phyloP scores from a whole-genome alignment of 2,888 invertebrate genomes.

The Ophioninae sp. region DNA sequence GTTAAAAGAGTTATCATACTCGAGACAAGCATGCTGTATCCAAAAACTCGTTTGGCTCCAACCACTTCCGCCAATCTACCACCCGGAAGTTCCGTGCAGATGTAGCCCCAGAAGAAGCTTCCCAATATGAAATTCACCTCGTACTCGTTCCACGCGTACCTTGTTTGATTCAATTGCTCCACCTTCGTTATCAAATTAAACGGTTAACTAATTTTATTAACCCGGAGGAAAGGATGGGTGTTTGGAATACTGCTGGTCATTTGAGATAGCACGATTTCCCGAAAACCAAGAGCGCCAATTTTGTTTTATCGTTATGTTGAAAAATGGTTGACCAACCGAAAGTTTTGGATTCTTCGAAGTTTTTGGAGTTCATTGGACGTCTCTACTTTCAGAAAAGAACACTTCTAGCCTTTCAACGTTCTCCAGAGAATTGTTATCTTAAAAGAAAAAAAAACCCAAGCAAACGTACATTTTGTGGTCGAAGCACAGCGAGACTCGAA shows the following conservation, averaged over 20 bases:
- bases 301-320: too few relatives aligned
- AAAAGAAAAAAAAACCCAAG: too few relatives aligned
- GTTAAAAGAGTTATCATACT: slow-evolving; percentile 91
- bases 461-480: slow-evolving; percentile 44
- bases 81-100: slow-evolving; percentile 94
- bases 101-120: slow-evolving; percentile 96
- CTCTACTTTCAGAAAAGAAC: not conserved
- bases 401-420: not conserved
- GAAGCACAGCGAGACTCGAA: slow-evolving; percentile 33
- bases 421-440: not conserved
- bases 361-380: not conserved
- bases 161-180: slow-evolving; percentile 72
- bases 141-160: slow-evolving; percentile 90
- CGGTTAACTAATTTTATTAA: not conserved
- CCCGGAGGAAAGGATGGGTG: too few relatives aligned
- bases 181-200: slow-evolving; percentile 41
- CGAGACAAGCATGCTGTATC: slow-evolving; percentile 92
- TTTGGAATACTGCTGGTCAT: too few relatives aligned
- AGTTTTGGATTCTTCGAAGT: not conserved
- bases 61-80: slow-evolving; percentile 92
- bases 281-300: too few relatives aligned
- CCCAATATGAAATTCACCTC: slow-evolving; percentile 91
- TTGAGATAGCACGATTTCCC: too few relatives aligned
- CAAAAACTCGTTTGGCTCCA: slow-evolving; percentile 93
- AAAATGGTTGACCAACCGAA: not conserved